Conservation (phyloP, 2,113 vertebrate genomes). For the Eretmochelys imbricata region DNA sequence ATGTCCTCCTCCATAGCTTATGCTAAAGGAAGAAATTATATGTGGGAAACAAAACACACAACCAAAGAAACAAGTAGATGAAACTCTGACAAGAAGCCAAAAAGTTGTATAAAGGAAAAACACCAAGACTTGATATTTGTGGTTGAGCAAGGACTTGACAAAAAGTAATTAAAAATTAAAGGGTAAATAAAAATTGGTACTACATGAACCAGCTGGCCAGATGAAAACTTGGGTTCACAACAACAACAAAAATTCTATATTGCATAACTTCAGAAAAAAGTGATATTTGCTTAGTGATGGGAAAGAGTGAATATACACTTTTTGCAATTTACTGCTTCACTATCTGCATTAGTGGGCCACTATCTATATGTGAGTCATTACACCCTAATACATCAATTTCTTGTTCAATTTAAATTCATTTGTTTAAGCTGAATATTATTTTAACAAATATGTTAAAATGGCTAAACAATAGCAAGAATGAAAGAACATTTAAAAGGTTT, state of each 20-base stretch:
- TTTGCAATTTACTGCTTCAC: not conserved
- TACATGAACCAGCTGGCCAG: not conserved
- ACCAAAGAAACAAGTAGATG: not conserved
- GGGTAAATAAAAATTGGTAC: not conserved
- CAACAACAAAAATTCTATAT: not conserved
- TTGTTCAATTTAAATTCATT: not conserved
- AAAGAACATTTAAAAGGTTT: not conserved
- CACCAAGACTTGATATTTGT: not conserved
- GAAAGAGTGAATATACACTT: not conserved
- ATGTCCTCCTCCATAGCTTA: constrained; percentile 93
- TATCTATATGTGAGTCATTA: not conserved
- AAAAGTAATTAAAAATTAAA: not conserved
- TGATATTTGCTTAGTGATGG: not conserved
- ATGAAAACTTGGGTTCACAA: not conserved
- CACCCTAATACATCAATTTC: not conserved
- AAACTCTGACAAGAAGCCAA: not conserved
- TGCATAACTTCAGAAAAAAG: not conserved
- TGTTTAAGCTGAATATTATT: not conserved
- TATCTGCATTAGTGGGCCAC: not conserved
- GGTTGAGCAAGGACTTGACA: not conserved
- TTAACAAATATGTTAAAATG: not conserved
- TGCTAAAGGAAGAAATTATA: constrained; percentile 78
- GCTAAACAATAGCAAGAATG: not conserved
- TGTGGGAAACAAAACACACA: constrained; percentile 48
- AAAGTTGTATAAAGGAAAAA: not conserved